Base-by-base conservation (phyloP, 2,113 vertebrate species). In the Danionella cerebrum region DNA sequence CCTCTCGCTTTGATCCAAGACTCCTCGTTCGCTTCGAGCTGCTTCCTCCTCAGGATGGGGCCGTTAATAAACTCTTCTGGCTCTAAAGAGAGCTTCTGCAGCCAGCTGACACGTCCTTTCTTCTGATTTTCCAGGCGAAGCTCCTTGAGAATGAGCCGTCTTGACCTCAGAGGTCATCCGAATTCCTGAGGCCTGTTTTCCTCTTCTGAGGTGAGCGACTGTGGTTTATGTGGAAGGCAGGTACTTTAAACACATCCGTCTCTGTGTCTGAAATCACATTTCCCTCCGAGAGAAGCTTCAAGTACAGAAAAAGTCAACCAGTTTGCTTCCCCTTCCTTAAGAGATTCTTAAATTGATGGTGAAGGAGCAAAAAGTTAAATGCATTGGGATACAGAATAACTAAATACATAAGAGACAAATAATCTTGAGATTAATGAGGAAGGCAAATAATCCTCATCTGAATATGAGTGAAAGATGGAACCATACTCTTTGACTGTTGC, bases 101-200 rank as follows among this genome's bases (percentile, higher is more conserved):
- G 70, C 31, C 59, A 69, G 14, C 19, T 12, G 13, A 31, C 52
- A 51, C 65, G 25, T 24, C 18, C 52, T 33, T 47, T 62, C 25
- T 8, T 22, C 67, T 72, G 74, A 48, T 53, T 47, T 62, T 74
- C n/a, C 50, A 45, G 31, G 38, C 36, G 57, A 74, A 22, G 41
- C 54, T 39, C 22, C 16, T 25, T n/a, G n/a, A n/a, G n/a, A n/a
- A 5, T 25, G 62, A 39, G 51, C 16, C 3, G 31, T 27, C 53
- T 31, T 18, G 31, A 50, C 53, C 65, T n/a, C 31, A 9, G 29
- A 47, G 72, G 75, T 75, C 75, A 65, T 45, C 54, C 13, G 22
- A 73, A 75, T 69, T 72, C 65, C 64, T 57, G 29, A 48, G 48
- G 19, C 27, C 53, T 76, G n/a, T 50, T 65, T 73, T 73, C 73